Conservation (phyloP, 2,797 vertebrate genomes). For the Fistularia commersonii region DNA sequence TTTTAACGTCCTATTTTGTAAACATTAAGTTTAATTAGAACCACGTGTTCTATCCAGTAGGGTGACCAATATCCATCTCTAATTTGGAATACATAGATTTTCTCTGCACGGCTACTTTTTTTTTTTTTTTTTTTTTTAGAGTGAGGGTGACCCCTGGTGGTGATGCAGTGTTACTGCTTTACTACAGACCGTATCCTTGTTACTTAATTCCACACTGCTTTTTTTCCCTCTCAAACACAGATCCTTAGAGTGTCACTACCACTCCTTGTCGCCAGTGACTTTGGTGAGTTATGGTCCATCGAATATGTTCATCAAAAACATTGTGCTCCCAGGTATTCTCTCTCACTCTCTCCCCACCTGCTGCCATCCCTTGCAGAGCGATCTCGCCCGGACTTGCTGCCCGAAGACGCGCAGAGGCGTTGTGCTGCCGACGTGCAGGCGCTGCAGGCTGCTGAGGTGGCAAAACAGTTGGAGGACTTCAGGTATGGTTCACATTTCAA, state of each 20-base stretch:
- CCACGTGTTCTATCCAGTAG: slow-evolving; percentile 26
- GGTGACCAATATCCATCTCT: slow-evolving; percentile 1
- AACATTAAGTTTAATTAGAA: slow-evolving; percentile 16
- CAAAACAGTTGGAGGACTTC: slow-evolving; percentile 86
- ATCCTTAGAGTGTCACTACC: slow-evolving; percentile 78
- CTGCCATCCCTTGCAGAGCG: slow-evolving; percentile 72
- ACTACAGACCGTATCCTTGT: not conserved
- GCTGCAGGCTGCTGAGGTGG: slow-evolving; percentile 67
- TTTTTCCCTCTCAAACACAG: slow-evolving; percentile 56
- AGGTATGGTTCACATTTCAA: slow-evolving; percentile 56
- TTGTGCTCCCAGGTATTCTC: not conserved
- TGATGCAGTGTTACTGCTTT: slow-evolving; percentile 31
- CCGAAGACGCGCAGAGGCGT: slow-evolving; percentile 78
- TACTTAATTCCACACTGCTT: not conserved
- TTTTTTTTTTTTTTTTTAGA: slow-evolving; percentile 35
- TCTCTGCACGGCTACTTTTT: not conserved
- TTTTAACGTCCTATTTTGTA: slow-evolving; percentile 8
- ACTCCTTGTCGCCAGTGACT: slow-evolving; percentile 54
- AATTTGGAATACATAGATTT: not conserved
- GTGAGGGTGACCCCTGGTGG: slow-evolving; percentile 69
- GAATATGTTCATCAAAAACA: not conserved
- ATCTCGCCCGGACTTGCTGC: slow-evolving; percentile 77
- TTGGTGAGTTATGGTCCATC: slow-evolving; percentile 75
- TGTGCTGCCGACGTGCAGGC: slow-evolving; percentile 71
- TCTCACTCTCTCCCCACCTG: not conserved